A percentile compares a stretch with the other conserved stretches of the same genome.
Evolutionary conservation across 2,888 invertebrate genomes (phyloP).

Genomic region (Drosophila cyrtoloma): DNA sequence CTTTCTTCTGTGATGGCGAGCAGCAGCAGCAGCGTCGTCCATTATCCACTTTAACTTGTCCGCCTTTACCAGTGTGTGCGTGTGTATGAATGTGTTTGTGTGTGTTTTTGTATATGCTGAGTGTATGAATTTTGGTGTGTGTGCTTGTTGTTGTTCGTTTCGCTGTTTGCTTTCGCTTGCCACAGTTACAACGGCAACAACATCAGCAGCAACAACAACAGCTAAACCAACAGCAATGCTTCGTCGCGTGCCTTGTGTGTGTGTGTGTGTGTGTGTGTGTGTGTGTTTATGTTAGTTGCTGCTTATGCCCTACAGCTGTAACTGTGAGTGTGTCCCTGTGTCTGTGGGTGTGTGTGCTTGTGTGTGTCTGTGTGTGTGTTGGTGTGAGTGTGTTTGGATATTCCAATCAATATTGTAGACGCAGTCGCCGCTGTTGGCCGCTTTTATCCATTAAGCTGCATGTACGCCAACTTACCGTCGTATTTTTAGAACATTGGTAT

Average conservation of each 20-base stretch:
- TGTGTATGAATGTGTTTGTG: conserved; percentile 16
- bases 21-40: conserved; percentile 54
- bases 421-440: conserved; percentile 74
- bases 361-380: conserved; percentile 5
- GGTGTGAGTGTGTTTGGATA: conserved; percentile 51
- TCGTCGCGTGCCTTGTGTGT: conserved; percentile 36
- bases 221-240: conserved; percentile 42
- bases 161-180: conserved; percentile 73
- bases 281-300: conserved; percentile 50
- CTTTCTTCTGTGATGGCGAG: conserved; percentile 35
- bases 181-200: conserved; percentile 50
- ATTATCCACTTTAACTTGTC: conserved; percentile 78
- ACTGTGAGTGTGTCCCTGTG: conserved; percentile 43
- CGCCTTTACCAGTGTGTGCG: conserved; percentile 40
- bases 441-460: conserved; percentile 79
- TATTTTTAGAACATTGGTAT: conserved; percentile 77
- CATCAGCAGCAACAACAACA: conserved; percentile 30
- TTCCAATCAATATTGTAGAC: conserved; percentile 80
- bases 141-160: conserved; percentile 68
- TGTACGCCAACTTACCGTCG: conserved; percentile 76
- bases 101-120: conserved; percentile 19
- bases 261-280: conserved; percentile 34
- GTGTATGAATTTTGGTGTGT: conserved; percentile 39
- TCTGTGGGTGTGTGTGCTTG: conserved; percentile 21
- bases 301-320: conserved; percentile 61